Conservation (phyloP, 23 tunicate species). For the Styela clava region DNA sequence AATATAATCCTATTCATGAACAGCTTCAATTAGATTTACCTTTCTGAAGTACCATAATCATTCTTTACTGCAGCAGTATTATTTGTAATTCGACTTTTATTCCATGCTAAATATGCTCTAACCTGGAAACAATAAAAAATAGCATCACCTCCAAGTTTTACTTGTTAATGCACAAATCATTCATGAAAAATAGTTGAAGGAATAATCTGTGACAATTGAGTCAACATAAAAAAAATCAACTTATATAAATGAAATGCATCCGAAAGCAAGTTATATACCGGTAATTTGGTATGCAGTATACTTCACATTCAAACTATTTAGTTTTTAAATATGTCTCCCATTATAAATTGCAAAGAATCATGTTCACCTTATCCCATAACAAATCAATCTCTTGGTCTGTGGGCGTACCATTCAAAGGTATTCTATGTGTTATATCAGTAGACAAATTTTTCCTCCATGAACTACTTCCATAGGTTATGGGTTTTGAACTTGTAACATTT, state of each 20-base stretch:
- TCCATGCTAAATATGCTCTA: constrained; percentile 21
- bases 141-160: neutral
- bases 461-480: constrained; percentile 3
- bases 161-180: too few species aligned
- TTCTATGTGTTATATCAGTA: neutral
- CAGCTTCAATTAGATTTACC: too few species aligned
- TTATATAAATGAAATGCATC: too few species aligned
- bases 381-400: constrained; percentile 88
- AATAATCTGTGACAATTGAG: too few species aligned
- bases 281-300: too few species aligned
- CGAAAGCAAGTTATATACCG: too few species aligned
- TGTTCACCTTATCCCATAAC: constrained; percentile 89
- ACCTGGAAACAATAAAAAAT: constrained; percentile 3
- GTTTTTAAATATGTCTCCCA: too few species aligned
- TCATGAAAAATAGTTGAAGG: too few species aligned
- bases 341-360: too few species aligned
- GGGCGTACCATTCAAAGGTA: constrained; percentile 61
- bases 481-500: constrained; percentile 41
- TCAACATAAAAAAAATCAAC: too few species aligned
- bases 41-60: constrained; percentile 3
- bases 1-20: too few species aligned
- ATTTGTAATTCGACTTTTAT: neutral
- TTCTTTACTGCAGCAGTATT: neutral
- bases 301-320: too few species aligned
- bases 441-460: constrained; percentile 3